Evolutionary conservation across 2,797 vertebrate genomes (phyloP).

Genomic region (Paramormyrops hopkinsi): DNA sequence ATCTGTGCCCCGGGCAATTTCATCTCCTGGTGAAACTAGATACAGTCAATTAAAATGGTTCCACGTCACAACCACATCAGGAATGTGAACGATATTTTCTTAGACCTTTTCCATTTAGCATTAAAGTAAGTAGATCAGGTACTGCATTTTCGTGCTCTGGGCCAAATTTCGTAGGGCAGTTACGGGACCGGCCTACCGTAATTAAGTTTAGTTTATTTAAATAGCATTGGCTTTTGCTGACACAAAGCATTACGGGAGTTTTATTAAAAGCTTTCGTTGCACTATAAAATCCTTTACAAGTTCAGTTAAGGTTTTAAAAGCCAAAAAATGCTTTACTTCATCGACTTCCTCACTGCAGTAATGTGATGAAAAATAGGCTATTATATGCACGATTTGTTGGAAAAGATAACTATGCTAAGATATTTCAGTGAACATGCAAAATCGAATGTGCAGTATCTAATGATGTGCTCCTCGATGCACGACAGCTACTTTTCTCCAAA

Average conservation of each 20-base stretch:
- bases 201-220: background rate
- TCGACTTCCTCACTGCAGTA: background rate
- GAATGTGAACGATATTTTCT: background rate
- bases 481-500: background rate
- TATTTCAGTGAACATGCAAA: background rate
- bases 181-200: background rate
- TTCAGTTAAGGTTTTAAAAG: background rate
- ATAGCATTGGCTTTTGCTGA: background rate
- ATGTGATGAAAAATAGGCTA: background rate
- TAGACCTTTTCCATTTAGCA: background rate
- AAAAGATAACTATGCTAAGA: background rate
- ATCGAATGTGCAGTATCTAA: background rate
- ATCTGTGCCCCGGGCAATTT: conserved; percentile 32
- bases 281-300: background rate
- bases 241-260: background rate
- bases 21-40: conserved; percentile 41
- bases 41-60: background rate
- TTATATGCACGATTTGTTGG: background rate
- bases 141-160: background rate
- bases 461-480: background rate
- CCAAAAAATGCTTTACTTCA: background rate
- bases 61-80: background rate
- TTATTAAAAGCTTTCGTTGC: background rate
- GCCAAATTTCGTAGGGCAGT: background rate
- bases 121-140: background rate